A percentile compares a stretch with the other conserved stretches of the same genome.
phyloP scores from a whole-genome alignment of 2,113 vertebrate genomes.

The Falcunculus frontatus region DNA sequence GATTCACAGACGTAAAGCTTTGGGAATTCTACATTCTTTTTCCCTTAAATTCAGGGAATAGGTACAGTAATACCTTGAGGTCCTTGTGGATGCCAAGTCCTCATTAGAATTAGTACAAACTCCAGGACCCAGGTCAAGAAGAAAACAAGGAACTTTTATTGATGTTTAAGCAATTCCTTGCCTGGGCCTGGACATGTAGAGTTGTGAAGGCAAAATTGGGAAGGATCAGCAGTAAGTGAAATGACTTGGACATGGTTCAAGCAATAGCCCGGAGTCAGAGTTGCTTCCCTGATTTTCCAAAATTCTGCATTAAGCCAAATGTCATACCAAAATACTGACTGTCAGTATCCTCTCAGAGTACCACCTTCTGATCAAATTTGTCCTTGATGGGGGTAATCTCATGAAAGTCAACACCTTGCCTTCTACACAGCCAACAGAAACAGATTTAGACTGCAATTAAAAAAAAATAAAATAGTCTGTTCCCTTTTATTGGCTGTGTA shows the following conservation, averaged over 20 bases:
- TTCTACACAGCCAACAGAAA: not conserved
- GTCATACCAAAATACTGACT: not conserved
- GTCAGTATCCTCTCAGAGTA: not conserved
- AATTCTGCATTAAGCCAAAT: not conserved
- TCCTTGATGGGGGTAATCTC: not conserved
- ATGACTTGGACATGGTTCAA: not conserved
- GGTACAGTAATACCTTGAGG: not conserved
- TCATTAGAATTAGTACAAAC: not conserved
- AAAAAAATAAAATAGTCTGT: not conserved
- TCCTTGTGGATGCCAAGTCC: not conserved
- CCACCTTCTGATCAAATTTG: not conserved
- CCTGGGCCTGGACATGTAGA: not conserved
- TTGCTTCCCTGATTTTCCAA: not conserved
- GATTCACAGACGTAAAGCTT: not conserved
- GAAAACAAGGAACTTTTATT: not conserved
- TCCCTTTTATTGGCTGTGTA: not conserved
- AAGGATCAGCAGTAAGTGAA: not conserved
- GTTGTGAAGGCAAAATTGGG: not conserved
- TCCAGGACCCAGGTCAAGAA: not conserved
- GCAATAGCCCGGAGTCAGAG: not conserved
- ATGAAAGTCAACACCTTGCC: not conserved
- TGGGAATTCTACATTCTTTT: not conserved
- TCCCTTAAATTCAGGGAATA: not conserved
- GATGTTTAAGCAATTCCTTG: not conserved
- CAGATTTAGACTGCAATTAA: not conserved